Base-by-base conservation (phyloP, 2,113 vertebrate genomes). In the Pampusana beccarii region DNA sequence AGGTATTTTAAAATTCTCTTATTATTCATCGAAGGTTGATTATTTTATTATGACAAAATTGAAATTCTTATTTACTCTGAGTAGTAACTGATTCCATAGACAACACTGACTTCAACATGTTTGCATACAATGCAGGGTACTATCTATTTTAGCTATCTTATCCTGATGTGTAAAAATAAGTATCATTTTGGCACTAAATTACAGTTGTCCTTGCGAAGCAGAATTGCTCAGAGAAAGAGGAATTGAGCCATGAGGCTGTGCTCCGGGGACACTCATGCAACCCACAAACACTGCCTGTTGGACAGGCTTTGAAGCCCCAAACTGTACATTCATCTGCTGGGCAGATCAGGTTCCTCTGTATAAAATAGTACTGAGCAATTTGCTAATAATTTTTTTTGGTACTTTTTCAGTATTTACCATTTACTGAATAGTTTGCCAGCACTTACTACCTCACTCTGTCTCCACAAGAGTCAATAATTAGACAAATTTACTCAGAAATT, bases 301-400 rank as follows among this genome's bases (percentile, higher is more conserved):
- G 33, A 69, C 16, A 64, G n/a, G 3, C 16, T 92, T 72, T 74
- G 42, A 75, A 46, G 15, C 3, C 38, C 5, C 26, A 65, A 20
- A 57, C 1, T 17, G 0, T 14, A 34, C 7, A 18, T 50, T 13
- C 3, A 3, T 34, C 31, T 34, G 3, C 38, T 75, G 44, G 9
- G 26, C 12, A 78, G 23, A 38, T 8, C 21, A 93, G 28, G 10
- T 2, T 75, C 18, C 20, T 46, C 31, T 25, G n/a, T 74, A 67
- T 4, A 6, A 64, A 81, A 50, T 16, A 50, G 7, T 36, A 69
- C 6, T 9, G 8, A 84, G 3, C 21, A 72, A 77, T 75, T 48
- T 75, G 3, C 40, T 11, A 83, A 21, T 4, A 17, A 54, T 2
- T 38, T 70, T 57, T 82, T 80, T 14, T 24, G 16, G 0, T 29